These are phyloP conservation scores for Furnarius figulus DNA, from an alignment of 2,113 vertebrate species.

Conservation along the genomic window DNA sequence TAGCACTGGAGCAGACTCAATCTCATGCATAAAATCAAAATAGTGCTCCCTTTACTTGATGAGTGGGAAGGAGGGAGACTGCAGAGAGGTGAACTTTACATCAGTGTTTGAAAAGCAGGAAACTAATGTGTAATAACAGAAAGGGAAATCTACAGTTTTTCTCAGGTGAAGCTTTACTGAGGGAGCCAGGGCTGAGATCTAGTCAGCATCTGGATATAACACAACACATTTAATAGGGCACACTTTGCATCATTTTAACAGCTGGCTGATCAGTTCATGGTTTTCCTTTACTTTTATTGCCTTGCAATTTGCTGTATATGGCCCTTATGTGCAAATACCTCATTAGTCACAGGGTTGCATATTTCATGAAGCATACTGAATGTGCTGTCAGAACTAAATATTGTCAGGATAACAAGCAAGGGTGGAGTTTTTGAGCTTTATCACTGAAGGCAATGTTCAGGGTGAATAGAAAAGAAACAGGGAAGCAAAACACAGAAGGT, in stretches of 20 bases:
- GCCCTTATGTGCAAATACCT: slow-evolving; percentile 60
- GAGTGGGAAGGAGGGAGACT: background rate
- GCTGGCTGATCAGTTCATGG: slow-evolving; percentile 41
- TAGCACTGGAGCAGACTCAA: background rate
- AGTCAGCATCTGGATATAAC: slow-evolving; percentile 32
- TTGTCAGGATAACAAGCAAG: slow-evolving; percentile 59
- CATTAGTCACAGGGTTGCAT: slow-evolving; percentile 51
- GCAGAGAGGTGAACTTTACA: slow-evolving; percentile 1
- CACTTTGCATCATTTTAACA: slow-evolving; percentile 51
- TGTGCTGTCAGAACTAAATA: slow-evolving; percentile 73
- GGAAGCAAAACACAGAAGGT: slow-evolving; percentile 44
- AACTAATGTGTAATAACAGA: background rate
- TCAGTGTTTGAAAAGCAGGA: slow-evolving; percentile 25
- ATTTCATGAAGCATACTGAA: slow-evolving; percentile 47
- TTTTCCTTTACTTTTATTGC: slow-evolving; percentile 55
- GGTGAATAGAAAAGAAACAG: slow-evolving; percentile 67
- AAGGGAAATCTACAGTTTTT: background rate
- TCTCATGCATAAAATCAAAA: slow-evolving; percentile 32
- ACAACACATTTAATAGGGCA: slow-evolving; percentile 37
- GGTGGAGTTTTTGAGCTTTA: slow-evolving; percentile 62
- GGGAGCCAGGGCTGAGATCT: background rate
- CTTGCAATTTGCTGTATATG: slow-evolving; percentile 11
- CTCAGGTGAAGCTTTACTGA: background rate
- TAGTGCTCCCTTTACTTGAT: background rate
- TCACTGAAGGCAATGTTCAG: slow-evolving; percentile 69